Base-by-base conservation (phyloP, 1,140 invertebrate genomes). In the Drosophila arizonae region DNA sequence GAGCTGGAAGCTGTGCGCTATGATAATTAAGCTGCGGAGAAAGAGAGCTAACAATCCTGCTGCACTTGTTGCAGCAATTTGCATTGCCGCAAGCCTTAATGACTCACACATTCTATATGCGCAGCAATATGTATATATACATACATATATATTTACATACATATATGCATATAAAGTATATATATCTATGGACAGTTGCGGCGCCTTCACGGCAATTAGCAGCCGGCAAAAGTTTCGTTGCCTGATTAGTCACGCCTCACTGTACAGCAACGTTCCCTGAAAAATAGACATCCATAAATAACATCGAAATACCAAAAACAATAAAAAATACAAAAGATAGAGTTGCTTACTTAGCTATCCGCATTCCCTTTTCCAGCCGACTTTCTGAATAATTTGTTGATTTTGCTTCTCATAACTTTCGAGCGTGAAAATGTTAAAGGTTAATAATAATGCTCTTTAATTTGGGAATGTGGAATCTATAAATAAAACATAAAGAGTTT, bases 341-440 rank as follows among this genome's bases (percentile, higher is more conserved):
- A 60, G 43, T 26, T 60, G 61, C 50, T 52, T 52, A 41, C 61
- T 28, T 52, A 41, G 30, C 36, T 13, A 64, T 64, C 24, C 33
- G 15, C 39, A 69, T 63, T 52, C 57, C 64, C 60, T 62, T 69
- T 28, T 28, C 58, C 24, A 55, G 65, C 64, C 45, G 46, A 72
- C 46, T 64, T 65, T 48, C n/a, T 57, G 67, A 45, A 56, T 64
- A 60, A 46, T 72, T 52, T 10, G 46, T 10, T 56, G n/a, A 64
- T 70, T 56, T 65, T 61, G 63, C 65, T 69, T 60, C 82, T 70
- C 82, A 87, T 69, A 68, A 79, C 41, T 58, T 58, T 68, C 79
- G 82, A 76, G 82, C 84, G 82, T 87, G 82, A 87, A 87, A 87
- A 87, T 87, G 82, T 70, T 88, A 87, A 87, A 87, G 82, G 82